Conservation (phyloP, 2,888 invertebrate species). For the Plemyria rubiginata region DNA sequence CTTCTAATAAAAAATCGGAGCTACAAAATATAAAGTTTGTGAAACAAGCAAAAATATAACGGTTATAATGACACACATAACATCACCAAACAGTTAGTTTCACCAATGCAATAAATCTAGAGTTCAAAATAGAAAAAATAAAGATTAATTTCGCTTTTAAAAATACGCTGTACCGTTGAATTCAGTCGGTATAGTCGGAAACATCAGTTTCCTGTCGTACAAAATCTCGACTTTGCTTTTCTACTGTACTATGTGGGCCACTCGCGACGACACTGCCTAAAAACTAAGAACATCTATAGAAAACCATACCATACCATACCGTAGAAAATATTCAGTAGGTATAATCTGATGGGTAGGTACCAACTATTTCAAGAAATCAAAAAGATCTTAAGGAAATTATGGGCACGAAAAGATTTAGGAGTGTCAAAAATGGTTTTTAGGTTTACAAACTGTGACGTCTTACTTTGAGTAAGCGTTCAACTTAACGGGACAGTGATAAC, state of each 20-base stretch:
- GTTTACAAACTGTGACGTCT: no score
- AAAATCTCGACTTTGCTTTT: neutral
- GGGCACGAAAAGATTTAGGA: no score
- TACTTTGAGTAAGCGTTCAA: no score
- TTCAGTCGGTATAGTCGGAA: neutral
- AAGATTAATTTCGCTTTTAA: slow-evolving; percentile 1
- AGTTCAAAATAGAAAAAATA: neutral
- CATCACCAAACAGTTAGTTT: neutral
- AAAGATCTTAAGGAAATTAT: no score
- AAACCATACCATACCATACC: no score
- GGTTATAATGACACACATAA: neutral
- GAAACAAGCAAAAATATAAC: neutral
- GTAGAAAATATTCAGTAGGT: no score
- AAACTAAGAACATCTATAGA: no score
- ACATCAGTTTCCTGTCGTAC: neutral
- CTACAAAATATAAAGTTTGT: neutral
- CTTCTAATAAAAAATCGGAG: no score
- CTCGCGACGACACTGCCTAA: no score
- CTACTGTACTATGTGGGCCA: neutral
- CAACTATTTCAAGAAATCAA: no score
- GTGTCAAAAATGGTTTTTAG: no score
- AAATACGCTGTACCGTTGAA: neutral
- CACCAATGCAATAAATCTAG: neutral
- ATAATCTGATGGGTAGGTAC: no score
- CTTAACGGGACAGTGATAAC: neutral